Evolutionary conservation across 2,797 vertebrate species (phyloP).

Genomic region (Bovichtus diacanthus): DNA sequence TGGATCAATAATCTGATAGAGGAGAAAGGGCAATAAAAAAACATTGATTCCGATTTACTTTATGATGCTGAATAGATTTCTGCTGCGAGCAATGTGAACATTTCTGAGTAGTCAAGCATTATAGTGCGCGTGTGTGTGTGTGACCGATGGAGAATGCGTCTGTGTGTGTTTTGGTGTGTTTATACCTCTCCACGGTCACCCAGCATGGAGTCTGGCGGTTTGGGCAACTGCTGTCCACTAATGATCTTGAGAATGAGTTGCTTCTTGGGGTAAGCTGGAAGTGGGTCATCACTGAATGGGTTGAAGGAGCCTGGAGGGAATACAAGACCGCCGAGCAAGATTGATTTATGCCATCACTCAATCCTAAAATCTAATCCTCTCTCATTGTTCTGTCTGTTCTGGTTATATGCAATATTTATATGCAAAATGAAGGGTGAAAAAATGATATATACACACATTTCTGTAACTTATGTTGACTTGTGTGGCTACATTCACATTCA

Average conservation of each 20-base stretch:
- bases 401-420: neutral
- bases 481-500: neutral
- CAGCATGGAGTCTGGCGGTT: constrained; percentile 98
- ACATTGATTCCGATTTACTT: constrained; percentile 11
- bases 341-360: constrained; percentile 60
- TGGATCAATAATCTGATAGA: constrained; percentile 95
- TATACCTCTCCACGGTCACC: constrained; percentile 97
- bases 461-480: neutral
- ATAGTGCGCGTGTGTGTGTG: neutral
- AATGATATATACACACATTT: neutral
- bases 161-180: constrained; percentile 23
- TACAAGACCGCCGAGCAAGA: constrained; percentile 34
- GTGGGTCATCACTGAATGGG: constrained; percentile 93
- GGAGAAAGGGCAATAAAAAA: constrained; percentile 26
- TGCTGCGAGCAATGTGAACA: constrained; percentile 11
- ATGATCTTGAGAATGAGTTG: constrained; percentile 97
- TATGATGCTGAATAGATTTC: neutral
- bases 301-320: constrained; percentile 91
- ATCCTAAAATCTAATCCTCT: constrained; percentile 5
- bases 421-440: neutral
- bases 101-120: neutral
- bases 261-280: constrained; percentile 96
- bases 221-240: constrained; percentile 97
- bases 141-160: constrained; percentile 41
- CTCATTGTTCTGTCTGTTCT: neutral